A percentile compares a stretch with the other conserved stretches of the same genome.
Evolutionary conservation across 1,140 invertebrate genomes (phyloP).

Genomic region (Eumeta japonica): DNA sequence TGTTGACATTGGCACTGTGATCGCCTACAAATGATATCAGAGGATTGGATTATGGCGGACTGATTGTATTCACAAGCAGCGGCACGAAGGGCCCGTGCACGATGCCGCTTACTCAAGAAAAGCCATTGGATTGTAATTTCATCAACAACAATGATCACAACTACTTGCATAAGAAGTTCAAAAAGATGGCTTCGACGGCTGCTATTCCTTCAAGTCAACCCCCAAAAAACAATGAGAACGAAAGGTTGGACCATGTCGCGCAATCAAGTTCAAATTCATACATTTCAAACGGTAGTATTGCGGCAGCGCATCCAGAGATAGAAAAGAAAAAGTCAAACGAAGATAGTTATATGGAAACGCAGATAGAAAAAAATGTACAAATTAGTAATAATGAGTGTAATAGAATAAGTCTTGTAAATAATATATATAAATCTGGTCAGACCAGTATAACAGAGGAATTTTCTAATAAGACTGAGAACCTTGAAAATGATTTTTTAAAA

Average conservation of each 20-base stretch:
- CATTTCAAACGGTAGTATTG: conserved; percentile 47
- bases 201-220: conserved; percentile 37
- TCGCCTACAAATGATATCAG: conserved; percentile 53
- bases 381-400: conserved; percentile 53
- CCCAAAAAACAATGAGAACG: conserved; percentile 35
- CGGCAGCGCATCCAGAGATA: conserved; percentile 48
- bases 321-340: conserved; percentile 41
- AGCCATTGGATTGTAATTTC: conserved; percentile 46
- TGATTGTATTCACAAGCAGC: not conserved
- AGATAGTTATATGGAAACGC: conserved; percentile 17
- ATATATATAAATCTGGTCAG: conserved; percentile 49
- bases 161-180: conserved; percentile 89
- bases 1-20: conserved; percentile 54
- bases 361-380: conserved; percentile 55
- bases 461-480: conserved; percentile 53
- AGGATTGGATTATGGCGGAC: conserved; percentile 40
- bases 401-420: conserved; percentile 54
- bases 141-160: conserved; percentile 68
- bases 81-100: no score
- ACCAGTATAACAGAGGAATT: conserved; percentile 53
- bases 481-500: conserved; percentile 53
- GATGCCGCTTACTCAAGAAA: conserved; percentile 53
- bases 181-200: conserved; percentile 75
- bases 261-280: conserved; percentile 31
- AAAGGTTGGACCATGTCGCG: conserved; percentile 18